phyloP scores from a whole-genome alignment of 2,113 vertebrate genomes.

The Plestiodon gilberti region DNA sequence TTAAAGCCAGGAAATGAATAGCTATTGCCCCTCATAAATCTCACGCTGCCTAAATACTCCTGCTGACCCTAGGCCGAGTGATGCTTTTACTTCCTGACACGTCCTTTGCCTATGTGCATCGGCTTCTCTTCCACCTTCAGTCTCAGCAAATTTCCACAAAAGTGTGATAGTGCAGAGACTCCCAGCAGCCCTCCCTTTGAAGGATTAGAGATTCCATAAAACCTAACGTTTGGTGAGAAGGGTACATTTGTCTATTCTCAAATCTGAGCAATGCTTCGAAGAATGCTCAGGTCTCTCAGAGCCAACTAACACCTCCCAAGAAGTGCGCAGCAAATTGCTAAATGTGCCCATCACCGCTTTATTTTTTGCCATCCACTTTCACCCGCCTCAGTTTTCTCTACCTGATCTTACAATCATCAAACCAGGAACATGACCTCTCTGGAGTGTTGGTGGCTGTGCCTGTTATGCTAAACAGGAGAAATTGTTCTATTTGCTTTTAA shows the following conservation, averaged over 20 bases:
- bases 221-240: not conserved
- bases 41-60: conserved; percentile 9
- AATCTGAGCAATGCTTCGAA: not conserved
- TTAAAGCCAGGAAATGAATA: conserved; percentile 23
- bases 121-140: not conserved
- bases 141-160: not conserved
- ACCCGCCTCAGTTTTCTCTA: not conserved
- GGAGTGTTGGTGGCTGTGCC: not conserved
- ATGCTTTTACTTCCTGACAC: conserved; percentile 5
- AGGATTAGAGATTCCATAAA: not conserved
- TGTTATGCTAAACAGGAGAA: not conserved
- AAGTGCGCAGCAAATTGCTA: not conserved
- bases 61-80: not conserved
- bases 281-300: not conserved
- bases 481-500: too few species aligned
- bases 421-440: too few species aligned
- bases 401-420: not conserved
- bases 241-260: not conserved
- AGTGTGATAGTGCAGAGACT: not conserved
- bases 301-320: not conserved
- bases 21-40: conserved; percentile 16
- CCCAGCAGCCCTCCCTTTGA: not conserved
- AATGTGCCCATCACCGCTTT: not conserved
- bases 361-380: not conserved
- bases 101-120: not conserved